A percentile compares a stretch with the other conserved stretches of the same genome.
phyloP scores from a whole-genome alignment of 2,797 vertebrate species.

The Champsocephalus esox region DNA sequence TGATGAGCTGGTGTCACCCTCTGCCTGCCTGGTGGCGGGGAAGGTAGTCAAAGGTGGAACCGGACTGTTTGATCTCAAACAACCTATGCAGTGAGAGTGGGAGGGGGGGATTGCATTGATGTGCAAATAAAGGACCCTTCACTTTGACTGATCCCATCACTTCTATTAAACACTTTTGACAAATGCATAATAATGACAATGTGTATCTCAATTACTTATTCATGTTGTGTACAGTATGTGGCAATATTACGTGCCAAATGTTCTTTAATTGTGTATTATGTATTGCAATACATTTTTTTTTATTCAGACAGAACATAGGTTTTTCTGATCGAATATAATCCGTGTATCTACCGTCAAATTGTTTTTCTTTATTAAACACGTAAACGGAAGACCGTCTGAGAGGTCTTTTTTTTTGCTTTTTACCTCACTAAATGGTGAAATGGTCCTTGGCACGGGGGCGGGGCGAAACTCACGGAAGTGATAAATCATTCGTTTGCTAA shows the following conservation, averaged over 20 bases:
- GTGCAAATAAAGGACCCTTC: too few species aligned
- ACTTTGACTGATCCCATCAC: background rate
- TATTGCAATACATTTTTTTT: background rate
- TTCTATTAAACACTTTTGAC: background rate
- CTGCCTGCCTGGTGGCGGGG: conserved; percentile 93
- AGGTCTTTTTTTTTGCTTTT: too few species aligned
- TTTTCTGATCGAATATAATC: background rate
- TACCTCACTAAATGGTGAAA: too few species aligned
- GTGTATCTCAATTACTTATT: background rate
- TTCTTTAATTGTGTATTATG: background rate
- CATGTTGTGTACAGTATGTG: too few species aligned
- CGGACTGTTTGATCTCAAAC: conserved; percentile 96
- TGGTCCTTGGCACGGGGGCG: too few species aligned
- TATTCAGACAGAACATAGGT: too few species aligned
- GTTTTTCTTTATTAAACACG: too few species aligned
- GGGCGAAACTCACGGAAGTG: too few species aligned
- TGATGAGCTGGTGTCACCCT: conserved; percentile 92
- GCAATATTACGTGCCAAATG: background rate
- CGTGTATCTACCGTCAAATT: too few species aligned
- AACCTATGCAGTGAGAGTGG: conserved; percentile 87
- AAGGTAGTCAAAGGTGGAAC: conserved; percentile 97
- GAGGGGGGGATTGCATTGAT: background rate
- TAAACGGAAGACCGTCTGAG: too few species aligned
- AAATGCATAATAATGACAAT: background rate
- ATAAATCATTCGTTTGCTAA: too few species aligned